Evolutionary conservation across 2,888 invertebrate genomes (phyloP).

Genomic region (Sesamia inferens): DNA sequence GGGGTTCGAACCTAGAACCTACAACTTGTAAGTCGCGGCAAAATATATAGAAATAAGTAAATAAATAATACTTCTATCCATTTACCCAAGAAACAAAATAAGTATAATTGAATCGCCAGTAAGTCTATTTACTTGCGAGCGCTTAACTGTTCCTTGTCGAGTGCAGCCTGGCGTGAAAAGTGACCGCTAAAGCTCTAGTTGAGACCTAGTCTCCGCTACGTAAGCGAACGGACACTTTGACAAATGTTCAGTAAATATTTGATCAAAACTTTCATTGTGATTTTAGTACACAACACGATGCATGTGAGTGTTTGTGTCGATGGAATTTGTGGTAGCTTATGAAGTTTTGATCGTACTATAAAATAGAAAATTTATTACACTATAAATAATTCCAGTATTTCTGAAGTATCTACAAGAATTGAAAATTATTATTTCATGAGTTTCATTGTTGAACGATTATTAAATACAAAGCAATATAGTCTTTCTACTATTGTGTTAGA

Average conservation of each 20-base stretch:
- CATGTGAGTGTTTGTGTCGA: not conserved
- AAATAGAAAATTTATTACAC: not conserved
- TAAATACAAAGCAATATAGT: not conserved
- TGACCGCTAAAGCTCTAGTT: slow-evolving; percentile 56
- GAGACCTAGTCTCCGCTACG: slow-evolving; percentile 39
- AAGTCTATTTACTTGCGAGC: slow-evolving; percentile 57
- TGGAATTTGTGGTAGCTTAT: not conserved
- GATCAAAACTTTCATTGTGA: slow-evolving; percentile 44
- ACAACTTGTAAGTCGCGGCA: too few species aligned
- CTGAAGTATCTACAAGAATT: not conserved
- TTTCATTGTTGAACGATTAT: not conserved
- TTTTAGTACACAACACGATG: not conserved
- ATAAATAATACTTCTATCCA: not conserved
- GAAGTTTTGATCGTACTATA: not conserved
- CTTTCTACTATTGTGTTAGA: not conserved
- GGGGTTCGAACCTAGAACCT: too few species aligned
- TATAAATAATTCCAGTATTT: not conserved
- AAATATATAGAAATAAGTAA: too few species aligned
- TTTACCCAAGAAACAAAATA: slow-evolving; percentile 17
- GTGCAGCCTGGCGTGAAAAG: slow-evolving; percentile 43
- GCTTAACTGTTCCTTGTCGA: slow-evolving; percentile 38
- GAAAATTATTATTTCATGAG: too few species aligned
- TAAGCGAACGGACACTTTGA: slow-evolving; percentile 52
- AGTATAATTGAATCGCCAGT: slow-evolving; percentile 45
- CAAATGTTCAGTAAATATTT: slow-evolving; percentile 54